Conservation (phyloP, 2,113 vertebrate genomes). For the Psammodynastes pulverulentus region DNA sequence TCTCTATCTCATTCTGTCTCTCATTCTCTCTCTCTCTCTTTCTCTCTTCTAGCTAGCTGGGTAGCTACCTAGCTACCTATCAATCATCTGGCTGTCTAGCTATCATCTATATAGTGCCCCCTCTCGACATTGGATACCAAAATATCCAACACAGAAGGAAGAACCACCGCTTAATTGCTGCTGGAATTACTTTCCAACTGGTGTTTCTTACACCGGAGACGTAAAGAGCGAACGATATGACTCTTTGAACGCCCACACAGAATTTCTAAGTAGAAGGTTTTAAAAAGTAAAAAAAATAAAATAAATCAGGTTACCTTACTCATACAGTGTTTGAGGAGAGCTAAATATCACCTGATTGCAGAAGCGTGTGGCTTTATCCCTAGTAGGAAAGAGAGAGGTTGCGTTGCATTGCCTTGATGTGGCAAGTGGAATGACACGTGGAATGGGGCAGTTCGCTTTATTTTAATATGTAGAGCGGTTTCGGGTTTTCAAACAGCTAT, state of each 20-base stretch:
- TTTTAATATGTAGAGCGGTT: not conserved
- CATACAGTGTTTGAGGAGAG: not conserved
- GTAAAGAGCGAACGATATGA: not conserved
- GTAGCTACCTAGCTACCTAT: not conserved
- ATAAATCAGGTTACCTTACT: not conserved
- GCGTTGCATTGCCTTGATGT: not conserved
- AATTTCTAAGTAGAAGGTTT: not conserved
- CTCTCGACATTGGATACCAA: not conserved
- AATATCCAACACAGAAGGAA: not conserved
- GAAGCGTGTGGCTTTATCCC: not conserved
- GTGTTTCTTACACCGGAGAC: not conserved
- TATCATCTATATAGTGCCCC: not conserved
- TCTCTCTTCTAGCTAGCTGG: too few relatives aligned
- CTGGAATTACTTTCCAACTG: not conserved
- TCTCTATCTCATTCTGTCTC: too few relatives aligned
- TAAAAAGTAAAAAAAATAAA: not conserved
- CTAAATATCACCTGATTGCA: not conserved
- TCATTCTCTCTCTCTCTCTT: rapidly evolving
- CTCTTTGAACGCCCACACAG: not conserved
- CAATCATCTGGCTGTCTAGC: not conserved
- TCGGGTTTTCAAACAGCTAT: conserved; percentile 29
- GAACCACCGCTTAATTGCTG: not conserved
- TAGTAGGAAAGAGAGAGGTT: not conserved
- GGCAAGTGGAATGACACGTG: too few relatives aligned
- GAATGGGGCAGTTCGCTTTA: not conserved